Conservation (phyloP, 2,888 invertebrate species). For the Nebria brevicollis region DNA sequence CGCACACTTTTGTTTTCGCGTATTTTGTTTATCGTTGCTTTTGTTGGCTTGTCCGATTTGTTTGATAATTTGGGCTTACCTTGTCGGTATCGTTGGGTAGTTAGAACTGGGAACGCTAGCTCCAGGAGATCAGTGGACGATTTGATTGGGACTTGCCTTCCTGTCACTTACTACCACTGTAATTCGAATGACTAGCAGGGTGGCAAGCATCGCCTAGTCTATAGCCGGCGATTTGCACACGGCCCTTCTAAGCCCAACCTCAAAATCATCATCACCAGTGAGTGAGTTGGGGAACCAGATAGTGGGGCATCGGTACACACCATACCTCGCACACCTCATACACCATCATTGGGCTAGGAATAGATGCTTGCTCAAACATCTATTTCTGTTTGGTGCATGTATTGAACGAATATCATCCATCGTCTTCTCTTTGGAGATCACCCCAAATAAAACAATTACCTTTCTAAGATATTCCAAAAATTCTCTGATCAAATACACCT, state of each 20-base stretch:
- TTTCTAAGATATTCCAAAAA: background rate
- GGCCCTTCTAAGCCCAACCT: conserved; percentile 61
- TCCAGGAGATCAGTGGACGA: conserved; percentile 50
- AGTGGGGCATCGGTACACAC: background rate
- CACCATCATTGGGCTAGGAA: conserved; percentile 57
- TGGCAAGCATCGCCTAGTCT: conserved; percentile 67
- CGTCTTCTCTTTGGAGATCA: conserved; percentile 20
- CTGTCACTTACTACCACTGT: conserved; percentile 70
- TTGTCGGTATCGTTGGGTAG: conserved; percentile 62
- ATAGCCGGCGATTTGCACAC: conserved; percentile 70
- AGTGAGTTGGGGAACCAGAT: background rate
- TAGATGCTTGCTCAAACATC: conserved; percentile 65
- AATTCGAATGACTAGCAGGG: conserved; percentile 69
- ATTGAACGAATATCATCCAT: conserved; percentile 39
- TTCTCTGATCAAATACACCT: background rate
- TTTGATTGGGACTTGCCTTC: conserved; percentile 59
- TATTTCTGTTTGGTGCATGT: conserved; percentile 65
- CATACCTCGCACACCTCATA: conserved; percentile 2
- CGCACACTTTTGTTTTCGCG: background rate
- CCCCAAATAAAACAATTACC: conserved; percentile 6
- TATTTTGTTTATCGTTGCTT: conserved; percentile 34
- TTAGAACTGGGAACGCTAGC: conserved; percentile 53
- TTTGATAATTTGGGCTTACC: conserved; percentile 55
- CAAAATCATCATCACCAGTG: conserved; percentile 48
- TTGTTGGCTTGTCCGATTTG: conserved; percentile 49